phyloP scores from a whole-genome alignment of 92 coral and sea anemone species.

The Heteractis magnifica region DNA sequence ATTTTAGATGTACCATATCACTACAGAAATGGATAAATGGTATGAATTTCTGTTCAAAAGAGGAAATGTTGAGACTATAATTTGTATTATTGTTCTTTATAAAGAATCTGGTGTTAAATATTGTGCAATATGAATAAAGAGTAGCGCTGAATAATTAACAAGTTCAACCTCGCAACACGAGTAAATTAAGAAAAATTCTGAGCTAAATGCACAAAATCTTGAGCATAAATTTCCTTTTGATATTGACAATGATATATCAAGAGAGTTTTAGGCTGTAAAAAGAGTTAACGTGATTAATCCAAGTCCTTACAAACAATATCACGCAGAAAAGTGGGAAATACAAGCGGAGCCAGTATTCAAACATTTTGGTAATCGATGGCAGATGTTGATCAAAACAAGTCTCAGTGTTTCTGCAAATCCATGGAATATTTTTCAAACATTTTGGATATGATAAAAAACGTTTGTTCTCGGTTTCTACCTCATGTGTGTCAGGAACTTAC shows the following conservation, averaged over 20 bases:
- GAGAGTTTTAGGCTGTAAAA: not conserved
- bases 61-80: not conserved
- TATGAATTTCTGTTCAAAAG: not conserved
- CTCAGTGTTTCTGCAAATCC: not conserved
- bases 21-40: not conserved
- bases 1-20: not conserved
- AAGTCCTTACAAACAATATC: not conserved
- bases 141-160: conserved; percentile 5
- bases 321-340: not conserved
- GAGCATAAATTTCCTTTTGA: not conserved
- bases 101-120: not conserved
- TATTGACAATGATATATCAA: not conserved
- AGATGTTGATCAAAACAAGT: not conserved
- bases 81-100: not conserved
- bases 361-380: conserved; percentile 1
- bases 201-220: not conserved
- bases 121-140: conserved; percentile 1
- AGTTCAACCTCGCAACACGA: conserved; percentile 17
- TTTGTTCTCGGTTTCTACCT: not conserved
- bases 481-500: not conserved
- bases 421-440: not conserved
- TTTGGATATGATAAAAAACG: not conserved
- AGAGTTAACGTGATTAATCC: not conserved
- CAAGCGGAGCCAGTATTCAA: not conserved
- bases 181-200: conserved; percentile 16